Conservation (phyloP, 2,797 vertebrate species). For the Leuciscus waleckii region DNA sequence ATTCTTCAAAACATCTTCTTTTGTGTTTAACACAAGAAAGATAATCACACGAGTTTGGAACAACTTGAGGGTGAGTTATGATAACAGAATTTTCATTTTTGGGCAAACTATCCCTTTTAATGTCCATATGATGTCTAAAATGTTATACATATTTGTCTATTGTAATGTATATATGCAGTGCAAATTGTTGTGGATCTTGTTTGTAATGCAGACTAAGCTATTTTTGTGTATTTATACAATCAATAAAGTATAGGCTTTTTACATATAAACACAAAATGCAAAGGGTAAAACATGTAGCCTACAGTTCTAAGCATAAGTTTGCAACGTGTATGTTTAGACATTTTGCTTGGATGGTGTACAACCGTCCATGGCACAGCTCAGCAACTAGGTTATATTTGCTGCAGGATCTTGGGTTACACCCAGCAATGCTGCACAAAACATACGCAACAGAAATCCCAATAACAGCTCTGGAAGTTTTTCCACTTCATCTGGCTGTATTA, state of each 20-base stretch:
- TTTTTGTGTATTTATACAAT: not conserved
- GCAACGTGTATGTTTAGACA: not conserved
- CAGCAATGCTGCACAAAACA: constrained; percentile 49
- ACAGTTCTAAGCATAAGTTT: not conserved
- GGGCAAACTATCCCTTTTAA: not conserved
- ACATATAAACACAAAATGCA: not conserved
- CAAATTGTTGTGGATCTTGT: not conserved
- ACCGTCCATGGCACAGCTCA: constrained; percentile 30
- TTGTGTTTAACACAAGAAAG: too few species aligned
- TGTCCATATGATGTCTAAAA: not conserved
- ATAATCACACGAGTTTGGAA: too few species aligned
- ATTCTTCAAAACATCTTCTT: too few species aligned
- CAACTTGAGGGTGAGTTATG: too few species aligned
- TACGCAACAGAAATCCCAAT: constrained; percentile 38
- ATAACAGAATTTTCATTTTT: too few species aligned
- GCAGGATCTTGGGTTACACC: constrained; percentile 57
- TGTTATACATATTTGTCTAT: not conserved
- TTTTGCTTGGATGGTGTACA: constrained; percentile 6
- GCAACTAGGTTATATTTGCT: constrained; percentile 57
- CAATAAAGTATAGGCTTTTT: not conserved
- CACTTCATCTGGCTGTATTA: not conserved
- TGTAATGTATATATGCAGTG: not conserved
- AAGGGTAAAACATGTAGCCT: not conserved
- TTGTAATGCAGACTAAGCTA: not conserved
- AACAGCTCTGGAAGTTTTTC: constrained; percentile 5